These are phyloP conservation scores for Hipparchia sbordonii DNA, from an alignment of 2,888 invertebrate species.

Conservation along the genomic window DNA sequence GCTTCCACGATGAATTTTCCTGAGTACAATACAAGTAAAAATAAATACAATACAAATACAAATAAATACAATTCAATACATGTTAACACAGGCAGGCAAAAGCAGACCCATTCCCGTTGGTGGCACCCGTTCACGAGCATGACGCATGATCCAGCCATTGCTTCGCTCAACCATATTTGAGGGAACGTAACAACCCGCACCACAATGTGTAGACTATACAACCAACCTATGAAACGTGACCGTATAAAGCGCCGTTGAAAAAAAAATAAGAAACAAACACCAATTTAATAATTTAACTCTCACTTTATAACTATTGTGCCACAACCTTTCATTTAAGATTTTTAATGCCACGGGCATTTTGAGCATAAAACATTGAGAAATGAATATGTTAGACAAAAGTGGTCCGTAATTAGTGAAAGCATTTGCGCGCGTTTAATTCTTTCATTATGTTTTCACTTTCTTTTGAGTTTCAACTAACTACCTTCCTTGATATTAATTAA, in stretches of 20 bases:
- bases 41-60: too few species aligned
- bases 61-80: too few species aligned
- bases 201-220: neutral
- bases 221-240: neutral
- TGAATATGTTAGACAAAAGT: slow-evolving; percentile 26
- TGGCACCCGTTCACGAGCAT: too few species aligned
- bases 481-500: neutral
- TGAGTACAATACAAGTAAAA: too few species aligned
- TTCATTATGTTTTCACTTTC: slow-evolving; percentile 27
- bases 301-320: slow-evolving; percentile 26
- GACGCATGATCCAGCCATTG: too few species aligned
- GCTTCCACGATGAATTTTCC: too few species aligned
- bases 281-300: slow-evolving; percentile 21
- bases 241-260: too few species aligned
- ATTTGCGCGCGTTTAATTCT: slow-evolving; percentile 18
- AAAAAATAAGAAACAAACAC: neutral
- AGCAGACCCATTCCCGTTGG: too few species aligned
- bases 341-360: slow-evolving; percentile 23
- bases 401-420: slow-evolving; percentile 37
- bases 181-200: too few species aligned
- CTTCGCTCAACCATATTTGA: too few species aligned
- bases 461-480: slow-evolving; percentile 14
- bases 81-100: too few species aligned
- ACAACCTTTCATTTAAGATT: slow-evolving; percentile 24
- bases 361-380: slow-evolving; percentile 27